Percentiles rank a stretch among this genome's conserved stretches.
Evolutionary conservation across 2,888 invertebrate genomes (phyloP).

Genomic region (Clepsis dumicolana): DNA sequence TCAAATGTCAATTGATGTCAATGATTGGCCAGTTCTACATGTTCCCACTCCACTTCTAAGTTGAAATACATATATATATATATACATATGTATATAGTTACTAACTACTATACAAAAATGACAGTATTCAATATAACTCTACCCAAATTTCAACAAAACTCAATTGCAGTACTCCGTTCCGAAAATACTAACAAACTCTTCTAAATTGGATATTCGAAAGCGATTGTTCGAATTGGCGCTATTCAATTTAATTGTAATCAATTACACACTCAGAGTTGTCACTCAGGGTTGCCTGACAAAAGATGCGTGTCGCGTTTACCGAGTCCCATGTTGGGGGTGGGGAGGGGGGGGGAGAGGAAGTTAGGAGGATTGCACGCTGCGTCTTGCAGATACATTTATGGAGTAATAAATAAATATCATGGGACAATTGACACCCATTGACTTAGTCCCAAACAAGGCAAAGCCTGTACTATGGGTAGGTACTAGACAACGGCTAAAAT

Average conservation of each 20-base stretch:
- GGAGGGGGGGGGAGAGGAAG: neutral
- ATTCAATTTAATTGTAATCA: constrained; percentile 41
- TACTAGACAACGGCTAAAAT: no score
- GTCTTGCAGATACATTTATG: neutral
- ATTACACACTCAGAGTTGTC: constrained; percentile 37
- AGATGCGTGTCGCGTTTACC: constrained; percentile 28
- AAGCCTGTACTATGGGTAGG: no score
- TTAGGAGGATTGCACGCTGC: constrained; percentile 1
- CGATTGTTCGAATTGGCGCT: constrained; percentile 33
- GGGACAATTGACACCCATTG: no score
- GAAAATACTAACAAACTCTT: neutral
- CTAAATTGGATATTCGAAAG: constrained; percentile 29
- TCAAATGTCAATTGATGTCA: no score
- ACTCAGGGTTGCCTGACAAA: constrained; percentile 36
- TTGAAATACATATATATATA: no score
- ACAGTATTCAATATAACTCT: neutral
- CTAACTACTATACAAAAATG: neutral
- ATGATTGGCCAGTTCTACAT: no score
- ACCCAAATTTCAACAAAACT: neutral
- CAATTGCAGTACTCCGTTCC: neutral
- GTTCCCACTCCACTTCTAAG: no score
- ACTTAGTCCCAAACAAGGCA: no score
- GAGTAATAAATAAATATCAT: no score
- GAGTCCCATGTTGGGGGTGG: constrained; percentile 13
- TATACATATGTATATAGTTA: no score